Evolutionary conservation across 92 coral and sea anemone genomes (phyloP), one percentile per base, ranked within the genome.

Genomic region (Palythoa heliodiscus): DNA sequence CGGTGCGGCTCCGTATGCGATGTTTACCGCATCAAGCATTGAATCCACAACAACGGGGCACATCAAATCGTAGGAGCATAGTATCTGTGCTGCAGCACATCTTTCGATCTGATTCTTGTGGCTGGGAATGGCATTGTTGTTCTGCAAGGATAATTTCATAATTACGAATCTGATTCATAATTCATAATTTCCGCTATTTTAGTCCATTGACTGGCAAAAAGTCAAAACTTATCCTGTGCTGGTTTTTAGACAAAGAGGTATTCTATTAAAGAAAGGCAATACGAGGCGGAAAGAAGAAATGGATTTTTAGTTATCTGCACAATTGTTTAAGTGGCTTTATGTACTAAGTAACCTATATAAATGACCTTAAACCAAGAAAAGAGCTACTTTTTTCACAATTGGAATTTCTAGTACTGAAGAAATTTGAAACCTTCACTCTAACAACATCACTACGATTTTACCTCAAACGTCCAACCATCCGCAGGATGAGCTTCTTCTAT

Each of bases 1-100:
- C 7, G 98, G 98, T 11, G 95, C 87, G 14, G 98, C 98, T 2
- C 96, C 98, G 70, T 94, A 96, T 15, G 98, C 98, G 70, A 91
- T 88, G 82, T 96, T 92, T 37, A 93, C 94, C 10, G 95, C 91
- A 86, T 96, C 94, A 75, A 90, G 78, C 98, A 96, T 96, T 11
- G 96, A 89, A 87, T 96, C 98, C 23, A 96, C 98, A 13, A 91
- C 92, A 63, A 96, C 93, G 20, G 91, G 92, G 68, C 98, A 94
- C 52, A 93, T 91, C 35, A 87, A 75, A 74, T 91, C 70, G 40
- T 86, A 86, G 86, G 91, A 86, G 60, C 91, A 64, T 64, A 96
- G 75, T 12, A 77, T 73, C 52, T 91, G 81, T 2, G 98, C 98
- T 10, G 95, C 94, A 7, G 68, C 53, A 25, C 95, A 90, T 78